Conservation (phyloP, 2,888 invertebrate genomes). For the Drepanosiphum platanoidis region DNA sequence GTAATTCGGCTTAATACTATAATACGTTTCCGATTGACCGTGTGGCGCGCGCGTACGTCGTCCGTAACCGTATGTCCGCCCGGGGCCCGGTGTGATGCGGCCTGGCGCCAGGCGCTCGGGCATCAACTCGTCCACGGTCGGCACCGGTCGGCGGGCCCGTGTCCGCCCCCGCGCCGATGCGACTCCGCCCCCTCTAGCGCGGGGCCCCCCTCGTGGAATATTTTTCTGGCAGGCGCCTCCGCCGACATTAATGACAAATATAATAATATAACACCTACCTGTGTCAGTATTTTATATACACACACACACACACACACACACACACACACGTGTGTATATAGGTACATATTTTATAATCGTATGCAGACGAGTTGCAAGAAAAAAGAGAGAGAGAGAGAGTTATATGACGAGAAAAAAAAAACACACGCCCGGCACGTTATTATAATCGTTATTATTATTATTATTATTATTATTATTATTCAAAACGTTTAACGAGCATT, state of each 20-base stretch:
- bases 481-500: slow-evolving; percentile 47
- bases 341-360: background rate
- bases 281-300: slow-evolving; percentile 1
- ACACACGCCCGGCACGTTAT: slow-evolving; percentile 21
- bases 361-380: background rate
- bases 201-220: slow-evolving; percentile 16
- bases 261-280: slow-evolving; percentile 59
- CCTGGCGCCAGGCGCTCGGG: slow-evolving; percentile 60
- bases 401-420: slow-evolving; percentile 6
- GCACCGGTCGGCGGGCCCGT: slow-evolving; percentile 52
- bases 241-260: slow-evolving; percentile 56
- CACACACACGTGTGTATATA: background rate
- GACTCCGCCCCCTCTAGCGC: slow-evolving; percentile 27
- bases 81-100: slow-evolving; percentile 39
- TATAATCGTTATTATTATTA: slow-evolving; percentile 29
- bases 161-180: slow-evolving; percentile 47
- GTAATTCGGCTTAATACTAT: slow-evolving; percentile 8
- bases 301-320: too few relatives aligned
- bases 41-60: slow-evolving; percentile 33
- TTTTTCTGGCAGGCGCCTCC: slow-evolving; percentile 58
- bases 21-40: slow-evolving; percentile 39
- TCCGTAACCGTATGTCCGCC: slow-evolving; percentile 49
- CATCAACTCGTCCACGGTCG: slow-evolving; percentile 51
- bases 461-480: slow-evolving; percentile 48
- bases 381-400: background rate